Base-by-base conservation (phyloP, 1,140 invertebrate genomes). In the Eupristina koningsbergeri region DNA sequence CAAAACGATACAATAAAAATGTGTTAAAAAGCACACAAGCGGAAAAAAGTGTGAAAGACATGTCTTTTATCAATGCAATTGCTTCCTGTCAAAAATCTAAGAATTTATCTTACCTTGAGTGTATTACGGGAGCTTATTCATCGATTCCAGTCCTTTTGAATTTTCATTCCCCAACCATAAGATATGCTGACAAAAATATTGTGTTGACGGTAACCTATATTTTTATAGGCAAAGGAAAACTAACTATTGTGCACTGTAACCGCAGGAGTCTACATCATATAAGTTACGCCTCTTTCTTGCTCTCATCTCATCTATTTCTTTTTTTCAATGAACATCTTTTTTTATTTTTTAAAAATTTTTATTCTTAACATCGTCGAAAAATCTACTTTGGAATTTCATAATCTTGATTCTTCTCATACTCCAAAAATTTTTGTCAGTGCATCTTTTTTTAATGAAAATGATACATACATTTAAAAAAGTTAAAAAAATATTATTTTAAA, bases 211-310 rank as follows among this genome's bases (percentile, higher is more conserved):
- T 73, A 36, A 80, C 78, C 64, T 11, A 78, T 15, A 29, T 80
- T 67, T 80, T 80, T 73, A 80, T 73, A 58, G n/a, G 78, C 29
- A 69, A 50, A 80, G 64, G 36, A n/a, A 34, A 64, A n/a, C 76
- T 29, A 17, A 9, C 41, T 47, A 71, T 80, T 80, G 19, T 71
- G 34, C 47, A 19, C 26, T 26, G 22, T 61, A 45, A 74, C 71
- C 50, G 36, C 53, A n/a, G 80, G 71, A 63, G 69, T 61, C 53
- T 26, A n/a, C 26, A 22, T 17, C 45, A 8, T 75, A 53, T 47
- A 34, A 45, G 41, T 31, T 47, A 75, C 34, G 73, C 29, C 29
- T 53, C 34, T 50, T 47, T 29, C 11, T 31, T 75, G 17, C 31
- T 67, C 15, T 36, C 31, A 36, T 69, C n/a, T 36, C 31, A 50